These are phyloP conservation scores for Sycobia sp. DNA, from an alignment of 1,140 invertebrate species.

Conservation along the genomic window DNA sequence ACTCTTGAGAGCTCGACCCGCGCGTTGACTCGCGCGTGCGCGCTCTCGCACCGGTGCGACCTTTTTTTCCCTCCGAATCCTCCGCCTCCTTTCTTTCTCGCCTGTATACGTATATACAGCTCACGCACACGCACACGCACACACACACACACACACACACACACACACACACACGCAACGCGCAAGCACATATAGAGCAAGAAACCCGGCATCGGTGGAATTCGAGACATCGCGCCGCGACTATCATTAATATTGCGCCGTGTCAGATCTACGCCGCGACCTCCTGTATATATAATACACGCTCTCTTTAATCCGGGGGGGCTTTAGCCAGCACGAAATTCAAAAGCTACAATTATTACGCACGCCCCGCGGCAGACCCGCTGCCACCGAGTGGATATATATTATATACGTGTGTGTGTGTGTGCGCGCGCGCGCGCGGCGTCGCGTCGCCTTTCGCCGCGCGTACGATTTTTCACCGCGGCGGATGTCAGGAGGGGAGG, in stretches of 20 bases:
- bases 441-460: conserved; percentile 15
- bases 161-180: no score
- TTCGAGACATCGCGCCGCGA: conserved; percentile 24
- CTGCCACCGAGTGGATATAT: no score
- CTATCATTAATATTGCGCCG: conserved; percentile 54
- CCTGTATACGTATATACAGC: no score
- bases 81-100: conserved; percentile 8
- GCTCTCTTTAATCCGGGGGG: conserved; percentile 34
- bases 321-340: conserved; percentile 33
- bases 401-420: no score
- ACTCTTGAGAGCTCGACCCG: not conserved
- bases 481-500: no score
- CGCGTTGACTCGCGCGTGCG: not conserved
- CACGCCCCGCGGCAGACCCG: no score
- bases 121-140: no score
- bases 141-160: no score
- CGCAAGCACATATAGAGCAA: conserved; percentile 23
- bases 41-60: no score
- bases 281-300: no score
- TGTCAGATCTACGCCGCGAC: conserved; percentile 55
- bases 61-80: not conserved
- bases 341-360: conserved; percentile 36
- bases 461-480: conserved; percentile 30
- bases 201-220: conserved; percentile 30
- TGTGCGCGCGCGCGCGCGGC: not conserved